Evolutionary conservation across 2,797 vertebrate species (phyloP), one percentile per base, ranked within the genome.

Genomic region (Enteromius trimaculatus): DNA sequence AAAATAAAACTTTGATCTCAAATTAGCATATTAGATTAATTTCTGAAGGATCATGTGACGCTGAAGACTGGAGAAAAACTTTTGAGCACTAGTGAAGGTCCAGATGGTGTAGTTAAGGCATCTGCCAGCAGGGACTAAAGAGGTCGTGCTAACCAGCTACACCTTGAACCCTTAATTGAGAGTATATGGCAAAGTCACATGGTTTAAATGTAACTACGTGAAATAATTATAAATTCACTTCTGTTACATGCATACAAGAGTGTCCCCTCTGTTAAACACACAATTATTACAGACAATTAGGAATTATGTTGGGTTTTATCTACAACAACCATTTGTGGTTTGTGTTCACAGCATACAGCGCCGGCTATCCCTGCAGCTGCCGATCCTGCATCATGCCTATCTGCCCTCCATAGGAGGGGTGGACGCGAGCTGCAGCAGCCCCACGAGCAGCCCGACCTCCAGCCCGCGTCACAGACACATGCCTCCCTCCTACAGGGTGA

Each of bases 321-420:
- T 60, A 79, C 76, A 51, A 29, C 34, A 31, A 55, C 4, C 1
- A 16, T 60, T 26, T 80, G 13, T 84, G 17, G 26, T 89, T 58
- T 89, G 14, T 77, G 1, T 89, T 79, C 23, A 0, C 95, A 99
- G 98, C 95, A 98, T 99, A 97, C 98, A 99, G 89, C 97, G 98
- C 81, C 96, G 98, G 87, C 96, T 99, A 90, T 99, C 98, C 79
- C 95, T 99, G 92, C 98, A 99, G 94, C 96, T 99, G 85, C 98
- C 98, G 88, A 99, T 99, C 87, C 95, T 99, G 77, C 98, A 99
- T 85, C 98, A 99, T 6, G 98, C 98, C 92, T 99, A 99, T 90
- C 91, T 99, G 93, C 98, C 98, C 0, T 99, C 98, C 94, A 99
- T 99, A 94, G 98, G 98, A 92, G 98, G 98, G 79, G 97, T 99